A percentile compares a stretch with the other conserved stretches of the same genome.
These are phyloP conservation scores for Halisarca cf. caerulea DNA, from an alignment of 37 sponge, comb jelly and placozoan genomes.

Conservation along the genomic window DNA sequence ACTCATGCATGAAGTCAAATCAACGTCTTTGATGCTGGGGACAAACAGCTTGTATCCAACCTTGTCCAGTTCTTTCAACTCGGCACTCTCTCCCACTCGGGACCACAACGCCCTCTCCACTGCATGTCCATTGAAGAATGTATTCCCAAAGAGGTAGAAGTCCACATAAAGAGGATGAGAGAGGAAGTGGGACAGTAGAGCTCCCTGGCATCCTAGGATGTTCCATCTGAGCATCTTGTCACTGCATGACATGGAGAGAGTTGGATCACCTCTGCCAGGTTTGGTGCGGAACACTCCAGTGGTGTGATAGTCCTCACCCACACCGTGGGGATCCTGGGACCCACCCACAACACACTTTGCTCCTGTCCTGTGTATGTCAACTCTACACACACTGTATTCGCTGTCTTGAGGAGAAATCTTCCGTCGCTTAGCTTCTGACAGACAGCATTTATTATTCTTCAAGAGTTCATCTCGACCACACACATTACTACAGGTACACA, in stretches of 20 bases:
- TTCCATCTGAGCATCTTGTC: slow-evolving; percentile 89
- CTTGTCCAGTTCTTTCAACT: background rate
- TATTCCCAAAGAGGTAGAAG: slow-evolving; percentile 21
- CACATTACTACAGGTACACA: no score
- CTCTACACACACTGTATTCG: background rate
- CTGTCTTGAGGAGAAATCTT: background rate
- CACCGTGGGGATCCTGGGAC: slow-evolving; percentile 43
- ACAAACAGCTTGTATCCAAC: background rate
- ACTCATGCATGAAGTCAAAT: background rate
- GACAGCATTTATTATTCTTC: background rate
- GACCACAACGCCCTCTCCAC: slow-evolving; percentile 48
- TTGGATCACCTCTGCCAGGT: slow-evolving; percentile 87
- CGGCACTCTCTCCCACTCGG: background rate
- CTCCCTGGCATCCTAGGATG: slow-evolving; percentile 83
- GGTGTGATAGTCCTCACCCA: slow-evolving; percentile 66
- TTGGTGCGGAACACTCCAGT: slow-evolving; percentile 71
- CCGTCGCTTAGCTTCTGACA: background rate
- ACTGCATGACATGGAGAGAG: slow-evolving; percentile 82
- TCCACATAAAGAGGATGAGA: slow-evolving; percentile 49
- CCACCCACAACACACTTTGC: slow-evolving; percentile 78
- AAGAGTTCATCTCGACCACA: background rate
- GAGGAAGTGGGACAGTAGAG: slow-evolving; percentile 66
- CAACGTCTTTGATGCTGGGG: background rate
- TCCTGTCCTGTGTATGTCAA: slow-evolving; percentile 79
- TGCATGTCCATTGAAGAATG: slow-evolving; percentile 33